Evolutionary conservation across 2,888 invertebrate genomes (phyloP), one percentile per base, ranked within the genome.

Genomic region (Lymantria monacha): DNA sequence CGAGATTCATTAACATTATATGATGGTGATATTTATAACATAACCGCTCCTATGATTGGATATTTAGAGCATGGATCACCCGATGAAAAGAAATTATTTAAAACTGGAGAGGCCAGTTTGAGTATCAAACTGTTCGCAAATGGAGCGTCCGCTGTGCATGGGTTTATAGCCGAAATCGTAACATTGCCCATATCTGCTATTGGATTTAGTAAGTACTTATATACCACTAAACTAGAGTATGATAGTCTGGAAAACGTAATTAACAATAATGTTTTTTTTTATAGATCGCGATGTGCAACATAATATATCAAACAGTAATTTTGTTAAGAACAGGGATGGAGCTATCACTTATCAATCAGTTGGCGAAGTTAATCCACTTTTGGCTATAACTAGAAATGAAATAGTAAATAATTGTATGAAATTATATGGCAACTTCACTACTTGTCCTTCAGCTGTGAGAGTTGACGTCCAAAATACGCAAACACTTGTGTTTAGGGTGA

Each of bases 111-210:
- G 14, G 94, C 97, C 0, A 96, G 96, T 66, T 84, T 99, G 63
- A 98, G 98, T 70, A 92, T 99, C 0, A 96, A 97, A 72, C 84
- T 99, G 14, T 97, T 98, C 72, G 98, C 98, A 0, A 98, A 98
- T 66, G 98, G 99, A 22, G 99, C 99, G 0, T 97, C 98, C 30
- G 95, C 95, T n/a, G 93, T 93, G 12, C 96, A 98, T 82, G 99
- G 99, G 22, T 99, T 99, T 76, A 96, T 99, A 59, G 99, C 99
- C 12, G 99, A 99, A 91, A 94, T 99, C 46, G 96, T 99, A 0
- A 98, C 98, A 0, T 87, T 99, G 40, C 99, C 99, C 0, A 96
- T 97, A 73, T 97, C 97, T 42, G 96, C 96, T 8, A 95, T 97
- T 79, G 97, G 96, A 73, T 95, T 97, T 70, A 96, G 97, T 97